A percentile compares a stretch with the other conserved stretches of the same genome.
These are phyloP conservation scores for Aromia moschata DNA, from an alignment of 2,888 invertebrate species.

Conservation along the genomic window DNA sequence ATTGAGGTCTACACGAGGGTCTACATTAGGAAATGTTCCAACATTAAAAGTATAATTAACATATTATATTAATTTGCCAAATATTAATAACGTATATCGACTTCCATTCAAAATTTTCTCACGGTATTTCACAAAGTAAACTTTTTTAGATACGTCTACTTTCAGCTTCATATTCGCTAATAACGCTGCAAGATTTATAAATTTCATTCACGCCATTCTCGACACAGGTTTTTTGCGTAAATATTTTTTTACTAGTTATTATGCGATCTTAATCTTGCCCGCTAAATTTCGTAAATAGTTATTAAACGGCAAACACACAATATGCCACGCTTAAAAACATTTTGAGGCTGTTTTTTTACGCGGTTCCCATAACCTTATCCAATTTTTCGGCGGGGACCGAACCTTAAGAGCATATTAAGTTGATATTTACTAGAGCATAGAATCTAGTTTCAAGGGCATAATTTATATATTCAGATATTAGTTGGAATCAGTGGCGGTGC, in stretches of 20 bases:
- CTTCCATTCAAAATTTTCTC: too few relatives aligned
- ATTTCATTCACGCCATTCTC: background rate
- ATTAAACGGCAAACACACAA: background rate
- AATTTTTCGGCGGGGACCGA: background rate
- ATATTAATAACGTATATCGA: too few relatives aligned
- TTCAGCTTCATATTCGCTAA: too few relatives aligned
- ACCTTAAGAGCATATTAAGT: background rate
- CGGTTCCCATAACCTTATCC: constrained; percentile 1
- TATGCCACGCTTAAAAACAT: background rate
- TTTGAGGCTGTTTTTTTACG: background rate
- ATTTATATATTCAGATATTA: background rate
- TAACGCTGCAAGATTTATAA: too few relatives aligned
- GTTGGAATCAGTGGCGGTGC: too few relatives aligned
- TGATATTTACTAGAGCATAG: background rate
- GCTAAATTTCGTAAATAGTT: background rate
- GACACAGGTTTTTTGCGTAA: background rate
- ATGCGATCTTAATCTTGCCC: background rate
- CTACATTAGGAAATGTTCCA: too few relatives aligned
- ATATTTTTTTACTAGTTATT: background rate
- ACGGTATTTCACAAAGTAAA: too few relatives aligned
- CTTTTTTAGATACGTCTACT: too few relatives aligned
- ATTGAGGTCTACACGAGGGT: too few relatives aligned
- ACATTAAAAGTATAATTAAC: too few relatives aligned
- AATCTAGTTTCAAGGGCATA: background rate
- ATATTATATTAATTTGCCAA: too few relatives aligned